Conservation (phyloP, 23 tunicate species). For the Trididemnum miniatum region DNA sequence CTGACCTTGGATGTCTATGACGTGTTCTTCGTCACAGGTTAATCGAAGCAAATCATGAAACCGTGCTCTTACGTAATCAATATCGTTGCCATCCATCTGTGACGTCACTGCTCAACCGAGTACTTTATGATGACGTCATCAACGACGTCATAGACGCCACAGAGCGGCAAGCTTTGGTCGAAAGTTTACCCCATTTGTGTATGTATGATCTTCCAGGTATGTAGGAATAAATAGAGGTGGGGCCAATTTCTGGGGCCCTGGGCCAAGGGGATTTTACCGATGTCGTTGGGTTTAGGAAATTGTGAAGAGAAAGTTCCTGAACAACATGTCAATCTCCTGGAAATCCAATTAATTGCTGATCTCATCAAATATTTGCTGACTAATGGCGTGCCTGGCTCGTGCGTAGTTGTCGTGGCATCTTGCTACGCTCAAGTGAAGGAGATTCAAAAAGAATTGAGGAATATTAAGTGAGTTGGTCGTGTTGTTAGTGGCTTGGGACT, state of each 20-base stretch:
- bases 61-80: slow-evolving; percentile 1
- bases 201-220: slow-evolving; percentile 39
- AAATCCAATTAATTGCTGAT: slow-evolving; percentile 41
- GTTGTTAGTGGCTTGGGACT: not conserved
- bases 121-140: slow-evolving; percentile 31
- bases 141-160: not conserved
- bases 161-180: not conserved
- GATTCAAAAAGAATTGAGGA: slow-evolving; percentile 21
- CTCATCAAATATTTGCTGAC: slow-evolving; percentile 44
- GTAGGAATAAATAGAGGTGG: too few species aligned
- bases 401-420: slow-evolving; percentile 54
- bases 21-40: slow-evolving; percentile 29
- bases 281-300: not conserved
- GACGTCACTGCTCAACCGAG: slow-evolving; percentile 23
- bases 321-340: not conserved
- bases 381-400: slow-evolving; percentile 60
- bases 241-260: too few species aligned
- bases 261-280: not conserved
- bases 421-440: slow-evolving; percentile 32
- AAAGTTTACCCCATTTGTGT: slow-evolving; percentile 18
- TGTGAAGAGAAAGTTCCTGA: not conserved
- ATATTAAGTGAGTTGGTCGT: slow-evolving; percentile 35
- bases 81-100: slow-evolving; percentile 34
- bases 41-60: slow-evolving; percentile 8
- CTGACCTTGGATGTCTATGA: too few species aligned